Conservation (phyloP, 1,140 invertebrate species). For the Acyrthosiphon pisum region DNA sequence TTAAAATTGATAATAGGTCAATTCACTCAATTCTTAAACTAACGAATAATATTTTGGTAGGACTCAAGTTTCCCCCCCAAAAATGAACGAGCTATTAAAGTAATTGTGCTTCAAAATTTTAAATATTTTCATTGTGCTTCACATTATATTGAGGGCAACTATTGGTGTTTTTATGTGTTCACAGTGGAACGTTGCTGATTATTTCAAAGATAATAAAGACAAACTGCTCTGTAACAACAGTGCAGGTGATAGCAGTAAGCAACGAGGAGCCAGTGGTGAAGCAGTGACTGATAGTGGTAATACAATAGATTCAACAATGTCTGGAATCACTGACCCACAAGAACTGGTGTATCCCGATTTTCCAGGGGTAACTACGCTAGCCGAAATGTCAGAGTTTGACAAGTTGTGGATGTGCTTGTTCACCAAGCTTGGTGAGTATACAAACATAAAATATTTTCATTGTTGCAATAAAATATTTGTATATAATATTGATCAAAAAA, state of each 20-base stretch:
- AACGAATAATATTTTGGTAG: no score
- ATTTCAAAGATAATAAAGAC: constrained; percentile 93
- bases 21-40: no score
- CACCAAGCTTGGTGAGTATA: constrained; percentile 74
- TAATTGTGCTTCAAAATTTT: no score
- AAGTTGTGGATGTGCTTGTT: constrained; percentile 96
- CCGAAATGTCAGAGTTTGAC: constrained; percentile 89
- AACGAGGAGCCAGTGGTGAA: not conserved
- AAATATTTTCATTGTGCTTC: no score
- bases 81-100: no score
- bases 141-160: no score
- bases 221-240: constrained; percentile 71
- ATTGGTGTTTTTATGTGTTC: constrained; percentile 59
- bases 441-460: not conserved
- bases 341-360: constrained; percentile 79
- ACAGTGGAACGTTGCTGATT: constrained; percentile 98
- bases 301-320: not conserved
- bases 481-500: not conserved
- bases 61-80: no score
- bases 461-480: not conserved
- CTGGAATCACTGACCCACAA: constrained; percentile 67
- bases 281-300: not conserved
- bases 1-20: no score
- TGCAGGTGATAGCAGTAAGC: not conserved
- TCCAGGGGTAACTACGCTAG: constrained; percentile 70